Conservation (phyloP, 2,113 vertebrate genomes). For the Tympanuchus pallidicinctus region DNA sequence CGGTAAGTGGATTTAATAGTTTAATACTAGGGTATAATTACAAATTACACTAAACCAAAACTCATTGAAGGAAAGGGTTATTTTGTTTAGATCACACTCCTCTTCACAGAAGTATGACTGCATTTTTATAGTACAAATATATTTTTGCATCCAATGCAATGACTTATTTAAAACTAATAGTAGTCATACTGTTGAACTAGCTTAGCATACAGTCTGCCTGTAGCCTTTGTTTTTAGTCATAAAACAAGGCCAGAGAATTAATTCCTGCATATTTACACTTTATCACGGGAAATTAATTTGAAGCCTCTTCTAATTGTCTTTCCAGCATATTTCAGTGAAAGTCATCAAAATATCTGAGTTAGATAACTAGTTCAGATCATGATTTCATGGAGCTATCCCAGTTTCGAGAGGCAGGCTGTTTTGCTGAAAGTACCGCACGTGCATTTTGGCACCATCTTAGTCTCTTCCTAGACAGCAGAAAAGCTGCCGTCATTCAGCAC, state of each 20-base stretch:
- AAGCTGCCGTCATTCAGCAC: background rate
- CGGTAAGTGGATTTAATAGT: conserved; percentile 81
- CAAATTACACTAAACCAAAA: background rate
- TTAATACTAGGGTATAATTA: background rate
- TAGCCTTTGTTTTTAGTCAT: background rate
- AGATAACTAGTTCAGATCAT: background rate
- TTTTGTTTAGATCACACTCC: background rate
- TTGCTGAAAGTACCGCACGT: background rate
- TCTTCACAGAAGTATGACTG: background rate
- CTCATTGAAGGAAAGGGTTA: background rate
- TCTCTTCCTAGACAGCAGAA: background rate
- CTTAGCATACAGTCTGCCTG: background rate
- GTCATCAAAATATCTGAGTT: background rate
- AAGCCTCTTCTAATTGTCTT: background rate
- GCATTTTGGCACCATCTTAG: background rate
- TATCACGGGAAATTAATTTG: background rate
- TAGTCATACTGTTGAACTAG: background rate
- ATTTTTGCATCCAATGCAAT: background rate
- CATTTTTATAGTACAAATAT: no score
- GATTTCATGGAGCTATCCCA: background rate
- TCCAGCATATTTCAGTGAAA: background rate
- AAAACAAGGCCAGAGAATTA: background rate
- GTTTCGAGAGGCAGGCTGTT: background rate
- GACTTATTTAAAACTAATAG: background rate
- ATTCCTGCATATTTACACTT: background rate